phyloP scores from a whole-genome alignment of 2,113 vertebrate species.

The Myxocyprinus asiaticus region DNA sequence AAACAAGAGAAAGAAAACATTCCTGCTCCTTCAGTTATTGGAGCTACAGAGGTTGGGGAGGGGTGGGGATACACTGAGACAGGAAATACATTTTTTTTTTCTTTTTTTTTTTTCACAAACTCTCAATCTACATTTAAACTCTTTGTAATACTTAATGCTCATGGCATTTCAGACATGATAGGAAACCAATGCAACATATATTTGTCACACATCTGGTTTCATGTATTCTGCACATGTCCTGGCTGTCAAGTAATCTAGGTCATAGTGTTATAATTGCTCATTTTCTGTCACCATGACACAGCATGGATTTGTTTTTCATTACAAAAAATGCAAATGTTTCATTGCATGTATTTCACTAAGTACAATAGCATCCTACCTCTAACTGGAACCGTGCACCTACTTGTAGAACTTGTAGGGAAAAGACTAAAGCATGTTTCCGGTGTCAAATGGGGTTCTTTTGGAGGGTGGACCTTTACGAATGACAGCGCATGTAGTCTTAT shows the following conservation, averaged over 20 bases:
- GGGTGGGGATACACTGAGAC: not conserved
- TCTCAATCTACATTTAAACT: too few relatives aligned
- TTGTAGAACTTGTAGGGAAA: not conserved
- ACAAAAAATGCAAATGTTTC: not conserved
- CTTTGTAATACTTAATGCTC: too few relatives aligned
- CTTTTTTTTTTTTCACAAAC: too few relatives aligned
- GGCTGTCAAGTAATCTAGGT: constrained; percentile 8
- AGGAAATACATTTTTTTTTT: not conserved
- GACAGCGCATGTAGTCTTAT: constrained; percentile 21
- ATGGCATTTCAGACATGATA: too few relatives aligned
- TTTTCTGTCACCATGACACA: not conserved
- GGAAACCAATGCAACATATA: too few relatives aligned
- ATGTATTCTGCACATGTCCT: constrained; percentile 14
- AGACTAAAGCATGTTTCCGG: constrained; percentile 8
- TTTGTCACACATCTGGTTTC: not conserved
- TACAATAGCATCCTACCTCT: not conserved
- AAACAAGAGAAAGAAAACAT: constrained; percentile 24
- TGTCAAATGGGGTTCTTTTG: not conserved
- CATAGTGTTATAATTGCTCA: not conserved
- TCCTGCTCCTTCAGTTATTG: not conserved
- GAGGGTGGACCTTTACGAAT: not conserved
- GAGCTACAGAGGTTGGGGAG: not conserved
- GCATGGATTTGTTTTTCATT: not conserved
- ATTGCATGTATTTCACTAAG: not conserved
- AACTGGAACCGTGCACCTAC: not conserved